Conservation (phyloP, 2,888 invertebrate genomes). For the Tipula confusa region DNA sequence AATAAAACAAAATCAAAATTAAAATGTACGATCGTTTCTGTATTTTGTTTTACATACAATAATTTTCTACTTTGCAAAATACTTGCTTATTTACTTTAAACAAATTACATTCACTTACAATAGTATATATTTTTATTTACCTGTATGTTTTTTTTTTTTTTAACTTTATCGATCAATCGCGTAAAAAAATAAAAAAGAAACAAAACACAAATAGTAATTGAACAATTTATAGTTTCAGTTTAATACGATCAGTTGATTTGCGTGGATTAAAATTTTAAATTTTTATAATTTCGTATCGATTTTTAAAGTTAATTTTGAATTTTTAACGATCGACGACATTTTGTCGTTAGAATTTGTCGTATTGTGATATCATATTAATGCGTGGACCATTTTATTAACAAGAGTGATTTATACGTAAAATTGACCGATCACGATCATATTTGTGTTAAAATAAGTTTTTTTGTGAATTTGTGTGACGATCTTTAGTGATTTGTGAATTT, state of each 20-base stretch:
- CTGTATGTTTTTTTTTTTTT: not conserved
- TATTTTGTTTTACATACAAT: not conserved
- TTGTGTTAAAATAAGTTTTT: not conserved
- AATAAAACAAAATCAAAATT: not conserved
- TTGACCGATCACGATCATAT: not conserved
- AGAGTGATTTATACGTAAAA: not conserved
- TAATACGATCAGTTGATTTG: not conserved
- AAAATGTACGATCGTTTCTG: not conserved
- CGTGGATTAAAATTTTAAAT: not conserved
- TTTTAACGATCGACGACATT: not conserved
- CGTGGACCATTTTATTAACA: not conserved
- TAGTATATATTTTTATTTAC: not conserved
- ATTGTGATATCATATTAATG: not conserved
- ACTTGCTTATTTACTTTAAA: not conserved
- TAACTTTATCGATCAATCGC: not conserved
- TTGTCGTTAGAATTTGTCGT: not conserved
- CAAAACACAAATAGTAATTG: not conserved
- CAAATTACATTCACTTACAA: not conserved
- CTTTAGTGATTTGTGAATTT: not conserved
- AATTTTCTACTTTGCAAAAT: constrained; percentile 1
- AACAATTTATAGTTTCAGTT: constrained; percentile 7
- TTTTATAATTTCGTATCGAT: not conserved
- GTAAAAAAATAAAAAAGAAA: not conserved
- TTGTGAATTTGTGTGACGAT: not conserved
- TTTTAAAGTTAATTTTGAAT: not conserved